Percentiles rank a stretch among this genome's conserved stretches.
phyloP scores from a whole-genome alignment of 2,888 invertebrate genomes.

The Spilarctia lutea region DNA sequence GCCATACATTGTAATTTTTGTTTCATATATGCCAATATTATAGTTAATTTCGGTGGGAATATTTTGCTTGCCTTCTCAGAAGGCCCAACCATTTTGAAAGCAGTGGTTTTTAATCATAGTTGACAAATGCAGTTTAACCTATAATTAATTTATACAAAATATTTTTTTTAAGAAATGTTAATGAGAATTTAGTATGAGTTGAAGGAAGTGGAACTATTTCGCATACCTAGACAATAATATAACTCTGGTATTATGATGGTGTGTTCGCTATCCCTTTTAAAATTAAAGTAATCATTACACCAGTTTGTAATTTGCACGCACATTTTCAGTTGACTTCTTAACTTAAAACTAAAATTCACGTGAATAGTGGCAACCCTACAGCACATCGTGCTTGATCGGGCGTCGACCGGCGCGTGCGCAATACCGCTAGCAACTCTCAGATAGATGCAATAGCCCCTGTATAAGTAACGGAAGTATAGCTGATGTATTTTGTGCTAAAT shows the following conservation, averaged over 20 bases:
- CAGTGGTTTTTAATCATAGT: too few species aligned
- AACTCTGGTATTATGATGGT: too few species aligned
- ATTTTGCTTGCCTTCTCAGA: too few species aligned
- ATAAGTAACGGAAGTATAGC: conserved; percentile 32
- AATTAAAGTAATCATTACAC: background rate
- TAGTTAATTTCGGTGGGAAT: background rate
- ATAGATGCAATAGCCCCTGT: conserved; percentile 37
- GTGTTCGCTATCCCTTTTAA: background rate
- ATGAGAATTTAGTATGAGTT: too few species aligned
- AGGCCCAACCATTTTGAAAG: too few species aligned
- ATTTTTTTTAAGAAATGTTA: too few species aligned
- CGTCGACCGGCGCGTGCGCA: conserved; percentile 46
- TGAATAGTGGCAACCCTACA: conserved; percentile 11
- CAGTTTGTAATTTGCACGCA: too few species aligned
- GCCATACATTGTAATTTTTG: background rate
- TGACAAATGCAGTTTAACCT: too few species aligned
- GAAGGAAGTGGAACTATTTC: too few species aligned
- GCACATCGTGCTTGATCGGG: conserved; percentile 24
- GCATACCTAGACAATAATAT: too few species aligned
- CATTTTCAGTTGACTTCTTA: background rate
- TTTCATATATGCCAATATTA: background rate
- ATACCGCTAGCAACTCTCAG: conserved; percentile 50
- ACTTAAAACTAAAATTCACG: background rate
- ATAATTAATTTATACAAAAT: too few species aligned
- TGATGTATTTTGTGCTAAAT: conserved; percentile 14